Percentiles rank a stretch among this genome's conserved stretches.
phyloP scores from a whole-genome alignment of 1,140 invertebrate genomes.

The Paracyclopina nana region DNA sequence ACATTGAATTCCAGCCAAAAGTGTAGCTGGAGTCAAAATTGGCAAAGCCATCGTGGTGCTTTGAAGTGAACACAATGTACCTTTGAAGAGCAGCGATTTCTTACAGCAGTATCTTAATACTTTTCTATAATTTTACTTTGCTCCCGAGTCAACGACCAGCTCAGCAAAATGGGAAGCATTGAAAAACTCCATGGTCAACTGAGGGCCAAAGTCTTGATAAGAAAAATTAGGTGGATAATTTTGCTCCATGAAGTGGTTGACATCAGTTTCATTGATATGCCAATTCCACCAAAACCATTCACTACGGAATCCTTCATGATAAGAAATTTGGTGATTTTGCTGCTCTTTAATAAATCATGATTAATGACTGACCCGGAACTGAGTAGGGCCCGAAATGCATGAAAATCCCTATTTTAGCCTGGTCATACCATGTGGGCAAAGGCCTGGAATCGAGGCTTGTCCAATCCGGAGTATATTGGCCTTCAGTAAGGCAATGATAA shows the following conservation, averaged over 20 bases:
- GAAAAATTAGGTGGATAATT: constrained; percentile 20
- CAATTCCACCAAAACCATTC: constrained; percentile 14
- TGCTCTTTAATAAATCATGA: neutral
- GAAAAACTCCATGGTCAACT: constrained; percentile 28
- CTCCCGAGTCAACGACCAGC: constrained; percentile 24
- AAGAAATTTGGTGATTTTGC: neutral
- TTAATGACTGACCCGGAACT: constrained; percentile 7
- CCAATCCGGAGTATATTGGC: constrained; percentile 18
- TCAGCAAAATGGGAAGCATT: constrained; percentile 27
- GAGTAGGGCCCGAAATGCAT: constrained; percentile 14
- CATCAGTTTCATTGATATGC: neutral
- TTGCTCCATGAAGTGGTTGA: neutral
- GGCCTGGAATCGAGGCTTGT: constrained; percentile 19
- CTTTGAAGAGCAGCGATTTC: constrained; percentile 20
- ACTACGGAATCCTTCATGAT: neutral
- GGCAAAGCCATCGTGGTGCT: constrained; percentile 35
- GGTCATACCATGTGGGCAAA: constrained; percentile 28
- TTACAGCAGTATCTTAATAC: neutral
- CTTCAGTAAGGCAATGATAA: no score
- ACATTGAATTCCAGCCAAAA: constrained; percentile 31
- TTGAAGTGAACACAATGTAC: constrained; percentile 33
- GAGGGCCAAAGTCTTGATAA: constrained; percentile 30
- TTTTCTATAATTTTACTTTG: constrained; percentile 24
- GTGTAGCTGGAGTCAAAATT: constrained; percentile 30
- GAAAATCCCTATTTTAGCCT: constrained; percentile 24